Percentiles rank a stretch among this genome's conserved stretches.
These are phyloP conservation scores for Colletes latitarsis DNA, from an alignment of 1,140 invertebrate species.

Conservation along the genomic window DNA sequence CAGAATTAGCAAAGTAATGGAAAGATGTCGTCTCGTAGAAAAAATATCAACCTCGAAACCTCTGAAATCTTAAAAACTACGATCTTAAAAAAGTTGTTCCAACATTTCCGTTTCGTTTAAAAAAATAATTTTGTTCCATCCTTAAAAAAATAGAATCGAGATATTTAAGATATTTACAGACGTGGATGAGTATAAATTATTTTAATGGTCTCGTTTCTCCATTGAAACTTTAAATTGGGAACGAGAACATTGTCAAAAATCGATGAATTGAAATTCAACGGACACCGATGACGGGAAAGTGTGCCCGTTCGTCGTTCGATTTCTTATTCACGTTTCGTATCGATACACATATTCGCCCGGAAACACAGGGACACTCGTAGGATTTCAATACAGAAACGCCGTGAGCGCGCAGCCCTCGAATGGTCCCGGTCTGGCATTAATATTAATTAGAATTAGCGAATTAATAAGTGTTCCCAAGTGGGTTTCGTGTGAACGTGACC, in stretches of 20 bases:
- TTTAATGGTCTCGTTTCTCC: neutral
- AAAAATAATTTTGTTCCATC: no score
- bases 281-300: neutral
- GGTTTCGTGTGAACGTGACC: slow-evolving; percentile 78
- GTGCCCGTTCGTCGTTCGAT: neutral
- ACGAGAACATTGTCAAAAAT: neutral
- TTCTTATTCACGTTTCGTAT: neutral
- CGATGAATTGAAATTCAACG: neutral
- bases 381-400: neutral
- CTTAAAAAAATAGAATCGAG: no score
- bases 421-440: slow-evolving; percentile 62
- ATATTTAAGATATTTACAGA: no score
- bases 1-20: no score
- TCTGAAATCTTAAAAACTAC: no score
- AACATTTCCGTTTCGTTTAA: no score
- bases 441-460: slow-evolving; percentile 77
- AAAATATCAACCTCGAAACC: no score
- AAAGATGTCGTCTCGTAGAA: no score
- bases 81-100: no score
- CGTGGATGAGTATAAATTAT: no score
- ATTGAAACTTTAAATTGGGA: neutral
- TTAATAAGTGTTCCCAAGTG: slow-evolving; percentile 67
- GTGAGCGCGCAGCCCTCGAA: neutral
- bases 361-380: neutral
- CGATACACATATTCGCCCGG: neutral